These are phyloP conservation scores for Pterocles gutturalis DNA, from an alignment of 2,113 vertebrate genomes.

Conservation along the genomic window DNA sequence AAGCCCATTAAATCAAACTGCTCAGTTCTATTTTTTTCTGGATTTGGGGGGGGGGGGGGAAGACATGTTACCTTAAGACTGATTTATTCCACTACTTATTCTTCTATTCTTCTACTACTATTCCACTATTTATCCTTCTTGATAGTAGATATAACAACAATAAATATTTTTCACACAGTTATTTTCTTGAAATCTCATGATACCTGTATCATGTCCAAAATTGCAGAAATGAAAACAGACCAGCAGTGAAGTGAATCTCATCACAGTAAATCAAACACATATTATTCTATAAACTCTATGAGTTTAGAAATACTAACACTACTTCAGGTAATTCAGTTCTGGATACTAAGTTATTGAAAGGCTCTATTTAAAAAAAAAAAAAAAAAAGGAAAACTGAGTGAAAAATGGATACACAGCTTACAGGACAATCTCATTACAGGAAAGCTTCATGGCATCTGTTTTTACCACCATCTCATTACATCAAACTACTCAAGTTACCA, in stretches of 20 bases:
- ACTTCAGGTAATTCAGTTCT: not conserved
- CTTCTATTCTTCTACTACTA: too few relatives aligned
- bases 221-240: not conserved
- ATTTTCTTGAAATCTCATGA: conserved; percentile 5
- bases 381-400: not conserved
- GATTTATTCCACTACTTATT: not conserved
- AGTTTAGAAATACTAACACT: not conserved
- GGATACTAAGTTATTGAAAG: not conserved
- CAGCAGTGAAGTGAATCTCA: not conserved
- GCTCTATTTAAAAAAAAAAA: not conserved
- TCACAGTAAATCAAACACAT: not conserved
- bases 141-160: not conserved
- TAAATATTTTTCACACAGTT: not conserved
- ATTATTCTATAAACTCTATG: not conserved
- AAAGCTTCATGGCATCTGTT: not conserved
- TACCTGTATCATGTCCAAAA: not conserved
- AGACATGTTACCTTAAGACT: not conserved
- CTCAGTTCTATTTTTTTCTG: not conserved
- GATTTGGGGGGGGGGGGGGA: not conserved
- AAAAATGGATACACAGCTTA: not conserved
- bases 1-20: not conserved
- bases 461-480: not conserved
- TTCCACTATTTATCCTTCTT: not conserved
- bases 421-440: not conserved
- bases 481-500: not conserved